phyloP scores from a whole-genome alignment of 2,113 vertebrate genomes.

The Delphinapterus leucas region DNA sequence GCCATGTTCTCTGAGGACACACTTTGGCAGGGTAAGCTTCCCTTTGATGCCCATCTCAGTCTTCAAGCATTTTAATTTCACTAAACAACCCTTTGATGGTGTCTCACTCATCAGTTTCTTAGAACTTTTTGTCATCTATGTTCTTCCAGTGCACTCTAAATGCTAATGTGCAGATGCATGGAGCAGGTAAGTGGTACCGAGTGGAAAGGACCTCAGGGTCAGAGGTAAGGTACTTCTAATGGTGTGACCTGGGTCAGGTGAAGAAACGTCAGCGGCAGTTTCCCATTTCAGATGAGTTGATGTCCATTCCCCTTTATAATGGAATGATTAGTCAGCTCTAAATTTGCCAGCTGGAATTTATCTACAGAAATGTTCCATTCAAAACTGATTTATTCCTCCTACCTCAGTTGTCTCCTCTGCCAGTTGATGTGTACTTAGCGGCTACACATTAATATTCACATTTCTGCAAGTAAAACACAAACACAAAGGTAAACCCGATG shows the following conservation, averaged over 20 bases:
- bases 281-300: not conserved
- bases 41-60: not conserved
- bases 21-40: not conserved
- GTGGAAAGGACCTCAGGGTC: not conserved
- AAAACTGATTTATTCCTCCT: not conserved
- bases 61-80: not conserved
- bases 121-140: not conserved
- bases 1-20: not conserved
- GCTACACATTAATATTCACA: not conserved
- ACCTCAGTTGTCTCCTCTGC: not conserved
- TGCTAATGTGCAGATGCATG: not conserved
- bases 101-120: not conserved
- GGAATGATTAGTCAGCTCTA: not conserved
- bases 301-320: too few species aligned
- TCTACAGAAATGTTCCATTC: not conserved
- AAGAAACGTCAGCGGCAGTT: not conserved
- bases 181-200: not conserved
- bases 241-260: not conserved
- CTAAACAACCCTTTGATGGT: not conserved
- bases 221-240: not conserved
- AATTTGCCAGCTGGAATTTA: not conserved
- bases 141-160: not conserved
- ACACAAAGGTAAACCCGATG: not conserved
- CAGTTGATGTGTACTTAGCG: not conserved
- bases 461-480: not conserved